phyloP scores from a whole-genome alignment of 2,113 vertebrate genomes.

The Etheostoma spectabile region DNA sequence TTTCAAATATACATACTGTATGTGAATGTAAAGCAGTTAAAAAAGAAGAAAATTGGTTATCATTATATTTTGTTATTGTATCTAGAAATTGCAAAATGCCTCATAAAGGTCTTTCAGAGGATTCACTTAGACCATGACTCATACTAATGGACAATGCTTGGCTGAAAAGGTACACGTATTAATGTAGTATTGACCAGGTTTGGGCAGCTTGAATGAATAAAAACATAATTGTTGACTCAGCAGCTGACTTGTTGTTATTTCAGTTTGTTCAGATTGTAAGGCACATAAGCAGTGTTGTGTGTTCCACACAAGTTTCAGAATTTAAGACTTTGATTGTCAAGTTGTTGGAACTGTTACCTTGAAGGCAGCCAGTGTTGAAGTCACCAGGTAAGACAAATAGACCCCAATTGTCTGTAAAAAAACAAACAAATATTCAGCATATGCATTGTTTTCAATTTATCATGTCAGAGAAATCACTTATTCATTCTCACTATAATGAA shows the following conservation, averaged over 20 bases:
- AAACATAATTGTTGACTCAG: neutral
- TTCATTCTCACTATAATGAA: slow-evolving; percentile 3
- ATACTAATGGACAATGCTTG: neutral
- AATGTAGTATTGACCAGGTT: neutral
- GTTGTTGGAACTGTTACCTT: neutral
- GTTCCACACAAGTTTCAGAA: neutral
- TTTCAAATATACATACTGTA: neutral
- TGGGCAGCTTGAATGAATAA: neutral
- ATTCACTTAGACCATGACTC: neutral
- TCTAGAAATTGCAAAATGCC: neutral
- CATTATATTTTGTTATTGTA: neutral
- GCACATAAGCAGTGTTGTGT: neutral
- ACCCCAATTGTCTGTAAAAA: neutral
- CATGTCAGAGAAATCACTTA: slow-evolving; percentile 2
- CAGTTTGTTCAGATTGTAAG: neutral
- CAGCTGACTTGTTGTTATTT: neutral
- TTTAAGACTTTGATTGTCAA: neutral
- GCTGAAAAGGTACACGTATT: neutral
- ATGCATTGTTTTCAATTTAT: slow-evolving; percentile 13
- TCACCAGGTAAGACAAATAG: neutral
- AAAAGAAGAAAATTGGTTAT: neutral
- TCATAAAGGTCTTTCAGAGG: neutral
- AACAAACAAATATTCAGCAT: neutral
- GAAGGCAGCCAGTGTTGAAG: neutral
- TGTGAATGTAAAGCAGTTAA: neutral